A percentile compares a stretch with the other conserved stretches of the same genome.
phyloP scores from a whole-genome alignment of 2,113 vertebrate species.

The Epinephelus fuscoguttatus region DNA sequence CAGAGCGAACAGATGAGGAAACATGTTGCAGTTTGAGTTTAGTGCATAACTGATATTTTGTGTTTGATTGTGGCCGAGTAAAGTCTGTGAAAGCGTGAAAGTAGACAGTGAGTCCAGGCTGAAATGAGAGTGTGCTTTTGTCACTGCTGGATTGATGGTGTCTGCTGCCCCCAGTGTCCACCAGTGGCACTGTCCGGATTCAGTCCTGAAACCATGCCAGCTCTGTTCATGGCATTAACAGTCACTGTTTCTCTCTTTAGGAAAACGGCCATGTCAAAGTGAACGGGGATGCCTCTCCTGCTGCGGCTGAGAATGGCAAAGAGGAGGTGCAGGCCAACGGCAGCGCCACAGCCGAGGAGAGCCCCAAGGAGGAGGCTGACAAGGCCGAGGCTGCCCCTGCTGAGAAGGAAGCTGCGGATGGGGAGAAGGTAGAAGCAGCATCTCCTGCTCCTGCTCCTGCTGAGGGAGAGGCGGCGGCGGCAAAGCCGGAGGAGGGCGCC shows the following conservation, averaged over 20 bases:
- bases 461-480: conserved; percentile 86
- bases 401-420: conserved; percentile 71
- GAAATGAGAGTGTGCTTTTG: not conserved
- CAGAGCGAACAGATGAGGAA: not conserved
- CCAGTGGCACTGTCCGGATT: conserved; percentile 25
- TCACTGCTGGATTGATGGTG: conserved; percentile 31
- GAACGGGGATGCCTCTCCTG: conserved; percentile 88
- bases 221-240: conserved; percentile 37
- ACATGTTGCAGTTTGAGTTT: not conserved
- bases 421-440: conserved; percentile 81
- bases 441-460: conserved; percentile 82
- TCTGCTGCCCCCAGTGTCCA: conserved; percentile 72
- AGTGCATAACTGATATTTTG: not conserved
- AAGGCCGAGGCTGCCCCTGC: conserved; percentile 70
- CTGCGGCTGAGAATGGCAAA: conserved; percentile 86
- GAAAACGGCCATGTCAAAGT: conserved; percentile 94
- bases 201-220: conserved; percentile 1
- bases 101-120: not conserved
- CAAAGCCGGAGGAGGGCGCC: conserved; percentile 80
- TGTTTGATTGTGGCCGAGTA: no score
- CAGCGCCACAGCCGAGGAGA: conserved; percentile 88
- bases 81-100: not conserved
- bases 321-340: conserved; percentile 93
- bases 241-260: conserved; percentile 71
- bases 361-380: conserved; percentile 78